Base-by-base conservation (phyloP, 2,797 vertebrate genomes). In the Sorex maritimensis region DNA sequence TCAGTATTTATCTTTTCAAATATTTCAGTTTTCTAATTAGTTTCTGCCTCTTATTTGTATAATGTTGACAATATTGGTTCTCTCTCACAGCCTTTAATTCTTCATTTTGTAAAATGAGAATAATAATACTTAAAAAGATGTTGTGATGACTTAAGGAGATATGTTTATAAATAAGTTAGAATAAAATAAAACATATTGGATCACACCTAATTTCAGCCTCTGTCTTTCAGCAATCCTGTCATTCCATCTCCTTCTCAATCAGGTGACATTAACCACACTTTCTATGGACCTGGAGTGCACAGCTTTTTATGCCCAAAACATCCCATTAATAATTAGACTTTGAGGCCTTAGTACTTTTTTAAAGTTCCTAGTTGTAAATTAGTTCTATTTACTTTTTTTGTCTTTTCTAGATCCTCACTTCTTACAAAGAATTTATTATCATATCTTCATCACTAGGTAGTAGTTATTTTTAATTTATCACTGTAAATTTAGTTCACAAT, bases 1-100 rank as follows among this genome's bases (percentile, higher is more conserved):
- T 68, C 46, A 75, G 24, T 81, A 26, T 74, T 81, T 86, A 86
- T 58, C 10, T 34, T 63, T 92, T 91, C n/a, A 63, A 58, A 72
- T 30, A 14, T 82, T 6, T 17, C 69, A 5, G 41, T 44, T 44
- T 44, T 44, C 41, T 44, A 44, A 44, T 44, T 44, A 5, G 41
- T 44, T 44, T 44, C 5, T 34, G 26, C 0, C 6, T 38, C 34
- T 82, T 15, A 80, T 9, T 73, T 69, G 0, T 26, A 38, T 75
- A 46, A 84, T 73, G 15, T 49, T 77, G 71, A 9, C 38, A 6
- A 80, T 81, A 86, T 92, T 80, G 11, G 11, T 52, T n/a, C 19
- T 75, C 24, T 95, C 28, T 77, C 34, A 82, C 6, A 73, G 41
- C 23, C 38, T 87, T 61, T 44, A 44, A 44, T 44, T 44, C 41